Evolutionary conservation across 2,113 vertebrate species (phyloP), one percentile per base, ranked within the genome.

Genomic region (Mandrillus leucophaeus): DNA sequence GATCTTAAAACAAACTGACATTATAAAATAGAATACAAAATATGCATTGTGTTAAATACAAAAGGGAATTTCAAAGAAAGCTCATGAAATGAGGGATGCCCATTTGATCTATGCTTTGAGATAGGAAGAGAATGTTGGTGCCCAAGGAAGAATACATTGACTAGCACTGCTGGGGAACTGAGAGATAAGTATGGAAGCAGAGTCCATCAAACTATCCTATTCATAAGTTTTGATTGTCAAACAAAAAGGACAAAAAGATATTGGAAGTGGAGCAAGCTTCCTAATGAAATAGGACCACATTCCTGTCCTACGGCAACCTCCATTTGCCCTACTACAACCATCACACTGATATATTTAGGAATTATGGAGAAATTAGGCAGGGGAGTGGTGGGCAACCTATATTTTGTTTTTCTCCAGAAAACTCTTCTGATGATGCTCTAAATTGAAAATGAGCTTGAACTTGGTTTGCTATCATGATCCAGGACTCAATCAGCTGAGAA

Each of bases 11-110:
- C 13, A 93, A 87, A 76, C 3, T 92, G 30, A 50, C 22, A 90
- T 23, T n/a, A 81, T 38, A 70, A 88, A 61, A 57, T 80, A 18
- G 16, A 68, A 40, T 13, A 2, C 8, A 76, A 61, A 40, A 57
- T 43, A 88, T 88, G 23, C 0, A 30, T 22, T 76, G 27, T 35
- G 18, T 38, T 76, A 40, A 61, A 70, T 50, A 43, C 1, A 43
- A 93, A 87, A 88, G 27, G 22, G 38, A 8, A 88, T 40, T 95
- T 86, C 84, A 85, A 86, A 64, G 50, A 88, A 70, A 97, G 61
- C 5, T 75, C 25, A 32, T 64, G 6, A 43, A 66, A 7, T 59
- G 22, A 59, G 16, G 72, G 8, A 38, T 32, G 25, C 38, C 38
- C 30, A 2, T 90, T 52, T 88, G 52, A 89, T 30, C 52, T 50